phyloP scores from a whole-genome alignment of 1,140 invertebrate genomes.

The Octopus bimaculoides region DNA sequence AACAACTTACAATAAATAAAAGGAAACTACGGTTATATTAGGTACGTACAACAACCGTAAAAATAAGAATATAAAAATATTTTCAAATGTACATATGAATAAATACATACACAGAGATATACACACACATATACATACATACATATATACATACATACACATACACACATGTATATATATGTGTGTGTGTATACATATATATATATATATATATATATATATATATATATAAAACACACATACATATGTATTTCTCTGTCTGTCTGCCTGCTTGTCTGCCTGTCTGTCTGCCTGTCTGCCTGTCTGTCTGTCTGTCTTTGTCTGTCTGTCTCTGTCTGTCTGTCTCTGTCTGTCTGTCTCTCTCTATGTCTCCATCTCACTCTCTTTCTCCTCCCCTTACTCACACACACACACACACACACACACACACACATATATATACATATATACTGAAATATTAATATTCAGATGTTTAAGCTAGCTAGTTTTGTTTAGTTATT shows the following conservation, averaged over 20 bases:
- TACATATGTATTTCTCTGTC: background rate
- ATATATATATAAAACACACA: background rate
- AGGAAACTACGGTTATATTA: background rate
- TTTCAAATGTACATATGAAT: too few relatives aligned
- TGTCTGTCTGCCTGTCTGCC: background rate
- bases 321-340: background rate
- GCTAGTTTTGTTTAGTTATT: too few relatives aligned
- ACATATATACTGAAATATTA: too few relatives aligned
- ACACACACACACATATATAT: too few relatives aligned
- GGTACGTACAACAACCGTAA: too few relatives aligned
- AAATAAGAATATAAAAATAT: too few relatives aligned
- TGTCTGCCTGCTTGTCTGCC: background rate
- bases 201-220: conserved; percentile 10
- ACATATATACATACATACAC: background rate
- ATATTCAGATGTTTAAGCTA: too few relatives aligned
- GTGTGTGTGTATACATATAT: background rate
- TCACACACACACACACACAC: too few relatives aligned
- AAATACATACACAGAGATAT: too few relatives aligned
- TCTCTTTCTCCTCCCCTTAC: too few relatives aligned
- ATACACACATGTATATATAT: conserved; percentile 7
- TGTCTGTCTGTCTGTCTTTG: background rate
- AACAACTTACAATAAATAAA: background rate
- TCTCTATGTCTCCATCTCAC: too few relatives aligned
- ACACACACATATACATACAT: too few relatives aligned
- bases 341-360: background rate